Percentiles rank a stretch among this genome's conserved stretches.
Evolutionary conservation across 1,140 invertebrate species (phyloP).

Genomic region (Macrocentrus cingulum): DNA sequence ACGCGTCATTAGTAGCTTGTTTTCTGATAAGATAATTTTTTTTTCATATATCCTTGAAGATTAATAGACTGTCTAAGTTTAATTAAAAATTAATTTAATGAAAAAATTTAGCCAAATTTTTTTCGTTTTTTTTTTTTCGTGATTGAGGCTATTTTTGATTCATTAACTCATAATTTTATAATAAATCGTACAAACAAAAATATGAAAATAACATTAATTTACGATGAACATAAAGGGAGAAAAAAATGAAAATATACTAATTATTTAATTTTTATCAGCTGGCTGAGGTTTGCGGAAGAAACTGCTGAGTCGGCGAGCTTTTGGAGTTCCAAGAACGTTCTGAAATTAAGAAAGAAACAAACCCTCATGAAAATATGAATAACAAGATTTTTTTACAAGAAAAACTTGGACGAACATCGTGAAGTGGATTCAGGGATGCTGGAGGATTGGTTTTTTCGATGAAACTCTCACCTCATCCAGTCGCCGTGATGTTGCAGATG

Average conservation of each 20-base stretch:
- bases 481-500: constrained; percentile 25
- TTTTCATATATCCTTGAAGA: no score
- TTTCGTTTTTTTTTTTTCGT: no score
- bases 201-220: not conserved
- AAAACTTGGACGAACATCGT: not conserved
- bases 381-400: constrained; percentile 1
- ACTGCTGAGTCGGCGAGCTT: constrained; percentile 38
- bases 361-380: not conserved
- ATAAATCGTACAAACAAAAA: no score
- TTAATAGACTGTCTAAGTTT: no score
- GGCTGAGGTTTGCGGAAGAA: constrained; percentile 42
- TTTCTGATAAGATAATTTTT: no score
- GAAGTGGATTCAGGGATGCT: not conserved
- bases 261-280: constrained; percentile 1
- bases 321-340: constrained; percentile 43
- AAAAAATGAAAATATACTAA: no score
- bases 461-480: constrained; percentile 30
- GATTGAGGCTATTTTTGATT: no score
- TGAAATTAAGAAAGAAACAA: constrained; percentile 27
- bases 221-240: no score
- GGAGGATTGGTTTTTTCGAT: not conserved
- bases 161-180: no score
- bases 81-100: no score
- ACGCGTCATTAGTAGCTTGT: no score
- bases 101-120: no score